Evolutionary conservation across 2,888 invertebrate species (phyloP), one percentile per base, ranked within the genome.

Genomic region (Diadegma fenestrale): DNA sequence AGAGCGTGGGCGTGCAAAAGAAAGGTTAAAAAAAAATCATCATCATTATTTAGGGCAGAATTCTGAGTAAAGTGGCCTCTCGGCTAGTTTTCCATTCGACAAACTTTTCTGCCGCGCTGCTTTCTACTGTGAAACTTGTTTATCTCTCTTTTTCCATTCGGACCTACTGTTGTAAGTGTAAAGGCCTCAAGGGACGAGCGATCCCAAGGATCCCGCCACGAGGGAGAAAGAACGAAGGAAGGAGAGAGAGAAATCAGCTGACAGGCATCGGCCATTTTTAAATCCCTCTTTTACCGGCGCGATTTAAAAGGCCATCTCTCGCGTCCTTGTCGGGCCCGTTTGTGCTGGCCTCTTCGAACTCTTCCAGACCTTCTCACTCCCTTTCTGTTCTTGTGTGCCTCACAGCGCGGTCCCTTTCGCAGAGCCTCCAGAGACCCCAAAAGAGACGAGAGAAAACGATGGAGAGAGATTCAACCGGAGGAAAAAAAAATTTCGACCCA

Each of bases 181-280:
- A 37, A 48, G 51, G 79, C 79, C 79, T 54, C 73, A 14, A 48
- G 80, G 73, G 72, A 80, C 73, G 19, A 45, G n/a, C 71, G 58
- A 76, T 51, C 58, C 78, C 76, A 26, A 43, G 41, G 51, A 75
- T 61, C 68, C 43, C 64, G 54, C 19, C 64, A 45, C 82, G 72
- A 66, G 72, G 63, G 69, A 54, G 54, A 54, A 54, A 22, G 54
- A 54, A 54, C 22, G 54, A 83, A 54, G 33, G 51, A 54, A 51
- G 12, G 71, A 54, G 72, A 30, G 48, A 45, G 78, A 81, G 77
- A 84, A 79, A 82, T 85, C 86, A 86, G 86, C 86, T 86, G 86
- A 84, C 86, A 68, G 80, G 58, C 71, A 79, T 72, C 91, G 88
- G 91, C 92, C 92, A 92, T 92, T 92, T 92, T 92, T 92, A 92